These are phyloP conservation scores for Hipparchia sbordonii DNA, from an alignment of 2,888 invertebrate species.

Conservation along the genomic window DNA sequence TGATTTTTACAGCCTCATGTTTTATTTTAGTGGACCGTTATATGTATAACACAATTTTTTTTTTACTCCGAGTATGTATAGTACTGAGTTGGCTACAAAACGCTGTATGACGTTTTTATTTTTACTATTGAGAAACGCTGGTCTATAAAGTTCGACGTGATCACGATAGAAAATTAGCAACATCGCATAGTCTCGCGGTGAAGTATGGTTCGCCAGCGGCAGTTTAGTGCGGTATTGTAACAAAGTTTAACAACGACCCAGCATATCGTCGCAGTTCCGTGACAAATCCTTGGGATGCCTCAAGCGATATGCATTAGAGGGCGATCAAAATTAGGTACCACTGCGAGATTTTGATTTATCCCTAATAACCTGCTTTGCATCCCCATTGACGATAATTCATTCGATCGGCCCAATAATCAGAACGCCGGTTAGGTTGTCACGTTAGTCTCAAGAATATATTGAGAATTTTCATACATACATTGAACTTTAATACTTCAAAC, in stretches of 20 bases:
- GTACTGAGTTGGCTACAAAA: no score
- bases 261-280: conserved; percentile 19
- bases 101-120: no score
- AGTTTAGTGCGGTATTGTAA: conserved; percentile 61
- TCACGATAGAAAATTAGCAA: conserved; percentile 81
- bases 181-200: conserved; percentile 77
- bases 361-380: conserved; percentile 28
- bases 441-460: conserved; percentile 30
- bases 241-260: conserved; percentile 34
- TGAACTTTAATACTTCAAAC: no score
- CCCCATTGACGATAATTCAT: conserved; percentile 11
- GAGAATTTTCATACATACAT: no score
- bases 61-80: no score
- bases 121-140: conserved; percentile 25
- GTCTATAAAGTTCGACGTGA: conserved; percentile 75
- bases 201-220: conserved; percentile 75
- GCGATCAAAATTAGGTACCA: conserved; percentile 22
- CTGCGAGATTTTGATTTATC: conserved; percentile 31
- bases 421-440: neutral
- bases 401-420: conserved; percentile 4
- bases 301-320: conserved; percentile 22
- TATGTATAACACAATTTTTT: no score
- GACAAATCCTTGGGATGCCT: conserved; percentile 22
- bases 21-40: no score
- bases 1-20: no score